Conservation (phyloP, 2,797 vertebrate species). For the Pangasius krempfi region DNA sequence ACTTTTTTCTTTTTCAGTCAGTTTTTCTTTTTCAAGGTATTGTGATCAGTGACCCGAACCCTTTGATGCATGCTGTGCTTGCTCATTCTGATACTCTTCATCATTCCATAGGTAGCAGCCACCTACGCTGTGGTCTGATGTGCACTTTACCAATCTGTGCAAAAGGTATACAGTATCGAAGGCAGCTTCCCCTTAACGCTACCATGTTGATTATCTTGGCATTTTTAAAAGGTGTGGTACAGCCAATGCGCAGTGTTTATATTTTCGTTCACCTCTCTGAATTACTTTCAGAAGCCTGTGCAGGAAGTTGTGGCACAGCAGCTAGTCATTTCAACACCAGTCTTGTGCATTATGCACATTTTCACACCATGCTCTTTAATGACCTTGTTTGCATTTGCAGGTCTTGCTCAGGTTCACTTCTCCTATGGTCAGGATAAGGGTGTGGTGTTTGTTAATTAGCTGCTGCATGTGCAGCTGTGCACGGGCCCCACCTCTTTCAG, state of each 20-base stretch:
- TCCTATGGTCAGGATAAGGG: slow-evolving; percentile 31
- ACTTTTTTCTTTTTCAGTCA: not conserved
- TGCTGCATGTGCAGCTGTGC: slow-evolving; percentile 44
- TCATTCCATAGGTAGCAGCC: slow-evolving; percentile 4
- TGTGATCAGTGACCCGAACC: not conserved
- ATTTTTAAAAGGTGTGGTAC: slow-evolving; percentile 28
- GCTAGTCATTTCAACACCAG: slow-evolving; percentile 40
- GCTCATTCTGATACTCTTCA: slow-evolving; percentile 27
- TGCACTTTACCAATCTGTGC: slow-evolving; percentile 27
- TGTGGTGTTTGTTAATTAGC: slow-evolving; percentile 33
- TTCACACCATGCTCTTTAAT: slow-evolving; percentile 10
- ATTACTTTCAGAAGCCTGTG: slow-evolving; percentile 18
- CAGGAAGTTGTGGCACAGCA: slow-evolving; percentile 46
- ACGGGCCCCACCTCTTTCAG: slow-evolving; percentile 7
- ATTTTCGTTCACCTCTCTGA: slow-evolving; percentile 24
- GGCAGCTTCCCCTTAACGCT: slow-evolving; percentile 37
- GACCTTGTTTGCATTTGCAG: slow-evolving; percentile 6
- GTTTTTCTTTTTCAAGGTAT: not conserved
- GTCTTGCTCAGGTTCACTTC: slow-evolving; percentile 6
- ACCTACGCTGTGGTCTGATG: slow-evolving; percentile 43
- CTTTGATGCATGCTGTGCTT: not conserved
- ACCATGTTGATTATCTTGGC: slow-evolving; percentile 59
- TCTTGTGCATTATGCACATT: not conserved
- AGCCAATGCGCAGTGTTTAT: slow-evolving; percentile 7
- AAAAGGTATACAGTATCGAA: slow-evolving; percentile 12